Conservation (phyloP, 2,113 vertebrate genomes). For the Rhadina sibilatrix region DNA sequence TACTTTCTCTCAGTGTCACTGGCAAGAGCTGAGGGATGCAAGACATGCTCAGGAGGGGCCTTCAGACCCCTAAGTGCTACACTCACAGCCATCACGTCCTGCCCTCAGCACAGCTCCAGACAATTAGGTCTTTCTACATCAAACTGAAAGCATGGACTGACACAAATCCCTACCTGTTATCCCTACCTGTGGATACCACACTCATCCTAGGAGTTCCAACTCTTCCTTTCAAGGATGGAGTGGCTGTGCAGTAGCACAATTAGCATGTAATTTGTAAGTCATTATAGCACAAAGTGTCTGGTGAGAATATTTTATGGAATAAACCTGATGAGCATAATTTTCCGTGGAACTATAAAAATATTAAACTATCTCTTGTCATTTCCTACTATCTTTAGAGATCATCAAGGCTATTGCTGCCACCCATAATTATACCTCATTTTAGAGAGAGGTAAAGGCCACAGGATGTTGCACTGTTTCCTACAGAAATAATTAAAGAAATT, state of each 20-base stretch:
- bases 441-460: not conserved
- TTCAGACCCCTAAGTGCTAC: not conserved
- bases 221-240: constrained; percentile 57
- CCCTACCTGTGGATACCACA: not conserved
- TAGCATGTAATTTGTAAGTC: constrained; percentile 80
- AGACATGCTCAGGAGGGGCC: not conserved
- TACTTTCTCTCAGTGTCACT: too few species aligned
- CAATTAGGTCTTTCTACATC: not conserved
- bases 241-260: constrained; percentile 70
- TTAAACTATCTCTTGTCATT: constrained; percentile 45
- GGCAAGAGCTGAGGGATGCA: not conserved
- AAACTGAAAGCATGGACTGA: not conserved
- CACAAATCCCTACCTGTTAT: not conserved
- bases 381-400: constrained; percentile 33
- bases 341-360: constrained; percentile 64
- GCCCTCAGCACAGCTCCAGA: not conserved
- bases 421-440: constrained; percentile 38
- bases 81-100: not conserved
- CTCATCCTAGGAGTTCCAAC: constrained; percentile 30
- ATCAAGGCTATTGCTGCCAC: not conserved
- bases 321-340: constrained; percentile 77
- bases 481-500: not conserved
- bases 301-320: constrained; percentile 71
- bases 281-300: constrained; percentile 70
- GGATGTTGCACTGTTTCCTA: not conserved